Evolutionary conservation across 1,140 invertebrate genomes (phyloP).

Genomic region (Archegozetes longisetosus): DNA sequence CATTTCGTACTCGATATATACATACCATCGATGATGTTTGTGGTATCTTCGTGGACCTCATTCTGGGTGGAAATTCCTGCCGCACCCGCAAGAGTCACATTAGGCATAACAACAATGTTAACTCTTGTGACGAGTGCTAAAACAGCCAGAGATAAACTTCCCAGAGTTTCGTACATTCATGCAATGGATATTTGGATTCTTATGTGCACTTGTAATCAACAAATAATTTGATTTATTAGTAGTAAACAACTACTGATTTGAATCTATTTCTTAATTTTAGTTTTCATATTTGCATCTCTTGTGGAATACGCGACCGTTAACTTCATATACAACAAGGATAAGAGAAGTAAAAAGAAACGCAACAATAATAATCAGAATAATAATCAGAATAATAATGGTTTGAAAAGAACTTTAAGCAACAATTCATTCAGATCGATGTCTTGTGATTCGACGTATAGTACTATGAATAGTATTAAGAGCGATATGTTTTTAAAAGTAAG

Average conservation of each 20-base stretch:
- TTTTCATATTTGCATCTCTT: conserved; percentile 44
- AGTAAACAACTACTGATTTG: not conserved
- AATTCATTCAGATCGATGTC: not conserved
- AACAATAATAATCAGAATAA: conserved; percentile 8
- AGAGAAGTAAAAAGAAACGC: conserved; percentile 13
- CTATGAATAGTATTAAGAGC: not conserved
- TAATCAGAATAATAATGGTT: not conserved
- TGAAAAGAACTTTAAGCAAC: no score
- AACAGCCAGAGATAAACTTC: conserved; percentile 17
- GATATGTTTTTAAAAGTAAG: not conserved
- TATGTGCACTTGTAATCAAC: conserved; percentile 28
- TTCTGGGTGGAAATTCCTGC: conserved; percentile 49
- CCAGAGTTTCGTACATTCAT: conserved; percentile 36
- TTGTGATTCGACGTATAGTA: not conserved
- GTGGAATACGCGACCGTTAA: conserved; percentile 34
- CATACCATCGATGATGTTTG: conserved; percentile 45
- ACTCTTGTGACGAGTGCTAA: conserved; percentile 30
- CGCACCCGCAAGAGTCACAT: conserved; percentile 43
- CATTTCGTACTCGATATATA: conserved; percentile 33
- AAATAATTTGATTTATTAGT: not conserved
- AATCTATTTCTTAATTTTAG: no score
- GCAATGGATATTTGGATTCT: conserved; percentile 39
- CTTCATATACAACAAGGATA: conserved; percentile 38
- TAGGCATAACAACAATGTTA: conserved; percentile 42
- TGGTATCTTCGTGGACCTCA: conserved; percentile 48